Conservation (phyloP, 2,888 invertebrate genomes). For the Autographa gamma region DNA sequence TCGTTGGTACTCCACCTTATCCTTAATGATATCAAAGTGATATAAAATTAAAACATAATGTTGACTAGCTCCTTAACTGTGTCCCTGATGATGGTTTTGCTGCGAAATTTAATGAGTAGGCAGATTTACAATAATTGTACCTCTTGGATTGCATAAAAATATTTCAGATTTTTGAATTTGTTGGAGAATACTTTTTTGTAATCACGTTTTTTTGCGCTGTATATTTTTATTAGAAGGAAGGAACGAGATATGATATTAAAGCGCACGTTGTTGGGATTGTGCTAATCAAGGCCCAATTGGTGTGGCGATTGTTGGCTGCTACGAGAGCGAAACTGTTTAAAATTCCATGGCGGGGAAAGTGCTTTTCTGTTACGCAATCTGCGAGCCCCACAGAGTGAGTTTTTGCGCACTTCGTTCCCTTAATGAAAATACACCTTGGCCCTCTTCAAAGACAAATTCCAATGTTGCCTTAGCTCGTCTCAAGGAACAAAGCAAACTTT, state of each 20-base stretch:
- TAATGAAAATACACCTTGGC: background rate
- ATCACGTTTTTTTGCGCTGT: background rate
- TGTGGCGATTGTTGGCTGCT: background rate
- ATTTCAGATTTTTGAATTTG: too few species aligned
- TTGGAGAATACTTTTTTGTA: background rate
- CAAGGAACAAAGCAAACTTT: too few species aligned
- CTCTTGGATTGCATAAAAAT: too few species aligned
- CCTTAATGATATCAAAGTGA: too few species aligned
- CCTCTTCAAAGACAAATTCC: background rate
- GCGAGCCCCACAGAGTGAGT: background rate
- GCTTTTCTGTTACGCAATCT: background rate
- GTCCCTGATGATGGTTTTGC: too few species aligned
- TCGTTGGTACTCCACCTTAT: too few species aligned
- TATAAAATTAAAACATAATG: too few species aligned
- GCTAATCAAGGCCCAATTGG: constrained; percentile 3
- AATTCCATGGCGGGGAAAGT: background rate
- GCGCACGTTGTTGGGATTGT: constrained; percentile 5
- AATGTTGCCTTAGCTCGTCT: background rate
- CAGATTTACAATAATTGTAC: background rate
- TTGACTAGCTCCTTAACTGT: too few species aligned
- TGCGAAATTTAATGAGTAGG: background rate
- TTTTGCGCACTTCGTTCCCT: background rate
- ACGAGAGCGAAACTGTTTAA: background rate
- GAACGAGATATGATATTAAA: background rate
- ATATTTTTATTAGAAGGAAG: background rate